Conservation (phyloP, 2,113 vertebrate species). For the Malaclemys terrapin region DNA sequence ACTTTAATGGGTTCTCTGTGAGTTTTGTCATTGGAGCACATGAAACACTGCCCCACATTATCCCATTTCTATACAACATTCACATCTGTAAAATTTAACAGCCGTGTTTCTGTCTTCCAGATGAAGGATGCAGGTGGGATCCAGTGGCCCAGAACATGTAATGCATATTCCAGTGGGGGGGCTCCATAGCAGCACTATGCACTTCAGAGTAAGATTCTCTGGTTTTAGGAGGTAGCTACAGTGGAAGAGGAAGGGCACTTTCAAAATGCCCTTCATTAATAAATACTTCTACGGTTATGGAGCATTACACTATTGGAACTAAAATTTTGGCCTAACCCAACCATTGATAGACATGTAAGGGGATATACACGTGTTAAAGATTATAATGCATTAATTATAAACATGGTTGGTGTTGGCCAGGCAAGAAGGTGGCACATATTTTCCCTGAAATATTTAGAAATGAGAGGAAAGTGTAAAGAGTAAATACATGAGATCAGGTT, state of each 20-base stretch:
- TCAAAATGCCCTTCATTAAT: neutral
- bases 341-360: neutral
- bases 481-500: neutral
- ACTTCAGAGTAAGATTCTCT: neutral
- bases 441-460: fast-evolving
- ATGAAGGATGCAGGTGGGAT: neutral
- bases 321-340: neutral
- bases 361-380: neutral
- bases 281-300: neutral
- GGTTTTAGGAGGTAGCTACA: neutral
- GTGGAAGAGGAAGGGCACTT: neutral
- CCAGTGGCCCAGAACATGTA: fast-evolving
- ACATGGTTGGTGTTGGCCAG: neutral
- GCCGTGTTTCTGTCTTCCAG: fast-evolving
- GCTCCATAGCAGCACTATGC: fast-evolving
- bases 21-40: neutral
- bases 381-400: neutral
- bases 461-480: neutral
- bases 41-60: neutral
- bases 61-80: neutral
- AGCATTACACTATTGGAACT: neutral
- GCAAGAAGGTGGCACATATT: neutral
- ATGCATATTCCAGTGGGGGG: fast-evolving
- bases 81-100: neutral
- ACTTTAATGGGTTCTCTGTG: neutral